These are phyloP conservation scores for Prionailurus bengalensis DNA, from an alignment of 2,113 vertebrate genomes.

Conservation along the genomic window DNA sequence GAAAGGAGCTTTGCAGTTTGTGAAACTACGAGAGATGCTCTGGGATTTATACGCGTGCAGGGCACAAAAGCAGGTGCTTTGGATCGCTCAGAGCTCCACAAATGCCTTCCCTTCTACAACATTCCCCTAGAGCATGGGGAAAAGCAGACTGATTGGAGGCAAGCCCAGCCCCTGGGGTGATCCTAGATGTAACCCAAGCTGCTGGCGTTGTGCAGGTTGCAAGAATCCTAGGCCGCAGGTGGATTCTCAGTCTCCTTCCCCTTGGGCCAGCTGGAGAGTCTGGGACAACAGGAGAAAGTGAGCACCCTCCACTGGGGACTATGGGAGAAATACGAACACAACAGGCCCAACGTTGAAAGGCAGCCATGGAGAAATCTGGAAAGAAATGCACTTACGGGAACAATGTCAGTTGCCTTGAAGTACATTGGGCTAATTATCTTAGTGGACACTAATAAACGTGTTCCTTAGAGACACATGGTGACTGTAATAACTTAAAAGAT, in stretches of 20 bases:
- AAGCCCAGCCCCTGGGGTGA: background rate
- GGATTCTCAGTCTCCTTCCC: background rate
- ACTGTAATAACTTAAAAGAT: conserved; percentile 85
- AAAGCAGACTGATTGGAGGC: background rate
- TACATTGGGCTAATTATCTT: conserved; percentile 83
- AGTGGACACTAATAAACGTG: conserved; percentile 79
- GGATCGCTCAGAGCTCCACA: background rate
- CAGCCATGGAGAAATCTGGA: conserved; percentile 67
- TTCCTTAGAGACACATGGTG: conserved; percentile 80
- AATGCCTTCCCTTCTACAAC: background rate
- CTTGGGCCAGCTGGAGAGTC: background rate
- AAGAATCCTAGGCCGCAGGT: background rate
- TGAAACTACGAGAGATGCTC: background rate
- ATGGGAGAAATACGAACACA: background rate
- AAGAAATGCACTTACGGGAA: conserved; percentile 61
- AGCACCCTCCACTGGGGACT: background rate
- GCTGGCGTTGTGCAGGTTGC: background rate
- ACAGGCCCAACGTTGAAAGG: conserved; percentile 48
- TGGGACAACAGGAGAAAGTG: background rate
- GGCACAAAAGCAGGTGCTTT: background rate
- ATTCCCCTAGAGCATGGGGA: background rate
- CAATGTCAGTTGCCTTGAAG: conserved; percentile 72
- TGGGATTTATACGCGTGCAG: background rate
- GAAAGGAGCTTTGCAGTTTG: background rate
- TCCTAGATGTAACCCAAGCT: background rate